Base-by-base conservation (phyloP, 2,797 vertebrate species). In the Acipenser oxyrinchus region DNA sequence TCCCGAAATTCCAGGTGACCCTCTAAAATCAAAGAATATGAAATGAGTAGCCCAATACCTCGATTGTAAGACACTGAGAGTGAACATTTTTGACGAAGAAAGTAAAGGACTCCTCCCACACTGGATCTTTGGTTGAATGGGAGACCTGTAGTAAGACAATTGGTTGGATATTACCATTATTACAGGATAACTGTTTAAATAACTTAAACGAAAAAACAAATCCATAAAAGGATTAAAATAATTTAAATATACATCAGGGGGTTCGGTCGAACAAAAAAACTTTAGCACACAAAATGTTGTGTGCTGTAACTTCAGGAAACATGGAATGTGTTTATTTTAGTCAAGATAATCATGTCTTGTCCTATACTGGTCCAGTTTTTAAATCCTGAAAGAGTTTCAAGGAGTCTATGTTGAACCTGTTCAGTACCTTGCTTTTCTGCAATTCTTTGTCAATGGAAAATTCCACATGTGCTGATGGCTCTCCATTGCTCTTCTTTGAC, bases 401-500 rank as follows among this genome's bases (percentile, higher is more conserved):
- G 6, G n/a, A 62, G 11, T 62, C 18, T 18, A 51, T 7, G 15
- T 7, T 48, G 60, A 52, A 62, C 37, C n/a, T 53, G 50, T n/a
- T 13, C 23, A 13, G 48, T 82, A 98, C 96, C 94, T 96, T 97
- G 88, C 95, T 99, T 74, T 89, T 94, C n/a, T 90, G 83, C 61
- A 83, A 89, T 52, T 90, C 88, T 55, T 84, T 76, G 66, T 89
- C 91, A 55, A 99, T 69, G 0, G 91, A 85, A 2, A 99, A 76
- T 76, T 91, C 88, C 72, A 95, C 94, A 0, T 84, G 95, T 8
- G 93, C 91, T 72, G 88, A 91, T 1, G 93, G 95, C 48, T 89
- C 82, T 68, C 76, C 71, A 37, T 81, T 84, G 73, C 60, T 87
- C 75, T 83, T 94, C 5, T 81, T 83, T 49, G 89, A 70, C 89